Percentiles rank a stretch among this genome's conserved stretches.
Conservation (phyloP, 30 jellyfish, hydroid and myxozoan species). For the Turritopsis rubra region DNA sequence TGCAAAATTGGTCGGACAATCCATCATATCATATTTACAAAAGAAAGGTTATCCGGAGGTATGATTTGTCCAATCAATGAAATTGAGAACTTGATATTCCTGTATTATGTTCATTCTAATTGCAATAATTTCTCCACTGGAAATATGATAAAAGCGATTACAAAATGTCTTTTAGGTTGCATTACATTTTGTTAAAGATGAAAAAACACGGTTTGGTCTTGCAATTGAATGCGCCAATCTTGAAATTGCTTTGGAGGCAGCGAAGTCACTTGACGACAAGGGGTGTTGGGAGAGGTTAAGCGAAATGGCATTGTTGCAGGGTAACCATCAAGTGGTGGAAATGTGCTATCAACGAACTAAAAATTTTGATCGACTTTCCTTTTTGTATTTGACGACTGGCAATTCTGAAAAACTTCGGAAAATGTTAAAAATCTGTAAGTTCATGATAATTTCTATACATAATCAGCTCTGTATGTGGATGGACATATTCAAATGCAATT, state of each 20-base stretch:
- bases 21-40: slow-evolving; percentile 84
- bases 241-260: slow-evolving; percentile 97
- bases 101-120: too few species aligned
- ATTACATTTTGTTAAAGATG: slow-evolving; percentile 91
- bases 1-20: slow-evolving; percentile 94
- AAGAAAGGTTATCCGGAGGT: slow-evolving; percentile 97
- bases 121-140: not conserved
- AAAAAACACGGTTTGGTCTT: slow-evolving; percentile 73
- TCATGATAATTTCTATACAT: not conserved
- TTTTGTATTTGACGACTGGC: slow-evolving; percentile 88
- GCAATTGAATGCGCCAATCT: slow-evolving; percentile 91
- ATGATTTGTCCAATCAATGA: not conserved
- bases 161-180: too few species aligned
- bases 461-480: too few species aligned
- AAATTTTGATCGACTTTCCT: slow-evolving; percentile 81
- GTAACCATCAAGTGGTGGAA: slow-evolving; percentile 97
- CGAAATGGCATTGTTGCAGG: slow-evolving; percentile 88
- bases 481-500: too few species aligned
- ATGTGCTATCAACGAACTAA: slow-evolving; percentile 92
- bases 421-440: slow-evolving; percentile 90
- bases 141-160: not conserved
- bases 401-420: slow-evolving; percentile 74
- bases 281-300: slow-evolving; percentile 89
- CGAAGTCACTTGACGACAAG: slow-evolving; percentile 85
- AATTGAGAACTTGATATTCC: too few species aligned